A percentile compares a stretch with the other conserved stretches of the same genome.
phyloP scores from a whole-genome alignment of 2,888 invertebrate genomes.

The Yponomeuta plumbellus region DNA sequence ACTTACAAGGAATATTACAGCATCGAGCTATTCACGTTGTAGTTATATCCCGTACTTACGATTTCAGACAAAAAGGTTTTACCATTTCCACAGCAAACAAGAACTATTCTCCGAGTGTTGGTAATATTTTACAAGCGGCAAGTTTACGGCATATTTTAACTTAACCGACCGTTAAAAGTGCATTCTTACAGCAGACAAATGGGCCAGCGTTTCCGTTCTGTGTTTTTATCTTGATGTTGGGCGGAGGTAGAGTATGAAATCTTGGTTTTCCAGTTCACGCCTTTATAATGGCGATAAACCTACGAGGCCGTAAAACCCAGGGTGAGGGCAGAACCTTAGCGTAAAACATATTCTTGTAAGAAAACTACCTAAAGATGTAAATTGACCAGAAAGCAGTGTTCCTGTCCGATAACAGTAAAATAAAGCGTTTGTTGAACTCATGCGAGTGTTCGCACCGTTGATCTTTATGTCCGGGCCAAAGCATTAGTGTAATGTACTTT shows the following conservation, averaged over 20 bases:
- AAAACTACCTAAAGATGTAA: slow-evolving; percentile 18
- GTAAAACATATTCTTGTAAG: background rate
- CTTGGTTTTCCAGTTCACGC: background rate
- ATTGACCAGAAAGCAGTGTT: slow-evolving; percentile 38
- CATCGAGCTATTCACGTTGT: background rate
- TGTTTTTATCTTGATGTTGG: slow-evolving; percentile 11
- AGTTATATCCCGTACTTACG: background rate
- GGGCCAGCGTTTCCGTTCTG: slow-evolving; percentile 10
- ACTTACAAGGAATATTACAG: background rate
- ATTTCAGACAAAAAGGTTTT: background rate
- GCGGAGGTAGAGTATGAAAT: background rate
- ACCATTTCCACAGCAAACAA: slow-evolving; percentile 1
- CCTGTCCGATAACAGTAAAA: slow-evolving; percentile 57
- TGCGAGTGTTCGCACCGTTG: slow-evolving; percentile 49
- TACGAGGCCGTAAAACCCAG: background rate
- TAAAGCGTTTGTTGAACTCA: slow-evolving; percentile 54
- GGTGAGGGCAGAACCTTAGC: background rate
- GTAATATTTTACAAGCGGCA: slow-evolving; percentile 6
- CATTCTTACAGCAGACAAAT: slow-evolving; percentile 15
- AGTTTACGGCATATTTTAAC: slow-evolving; percentile 21
- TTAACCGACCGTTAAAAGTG: slow-evolving; percentile 21
- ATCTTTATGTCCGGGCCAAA: slow-evolving; percentile 53
- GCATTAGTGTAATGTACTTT: slow-evolving; percentile 40
- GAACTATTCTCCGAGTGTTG: slow-evolving; percentile 6
- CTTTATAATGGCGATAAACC: background rate